Conservation (phyloP, 2,797 vertebrate genomes). For the Poliocrania exsul region DNA sequence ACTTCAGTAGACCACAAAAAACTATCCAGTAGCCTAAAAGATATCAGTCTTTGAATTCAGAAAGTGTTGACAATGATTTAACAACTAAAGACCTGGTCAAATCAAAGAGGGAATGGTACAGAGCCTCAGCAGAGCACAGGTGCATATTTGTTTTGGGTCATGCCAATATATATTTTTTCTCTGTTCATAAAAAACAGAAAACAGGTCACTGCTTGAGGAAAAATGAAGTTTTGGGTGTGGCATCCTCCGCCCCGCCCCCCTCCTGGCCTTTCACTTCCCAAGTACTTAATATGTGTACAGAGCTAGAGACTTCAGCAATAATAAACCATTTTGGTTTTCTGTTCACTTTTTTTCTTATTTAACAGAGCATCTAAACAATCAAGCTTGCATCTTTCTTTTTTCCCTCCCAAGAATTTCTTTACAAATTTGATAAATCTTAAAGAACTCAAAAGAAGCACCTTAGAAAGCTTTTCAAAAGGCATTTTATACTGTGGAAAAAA, state of each 20-base stretch:
- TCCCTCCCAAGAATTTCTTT: neutral
- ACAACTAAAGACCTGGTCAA: neutral
- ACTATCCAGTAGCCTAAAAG: neutral
- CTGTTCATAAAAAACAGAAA: neutral
- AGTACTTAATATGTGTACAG: neutral
- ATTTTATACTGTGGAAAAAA: neutral
- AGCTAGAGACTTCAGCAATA: neutral
- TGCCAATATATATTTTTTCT: neutral
- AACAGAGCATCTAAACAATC: neutral
- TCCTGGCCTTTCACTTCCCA: rapidly evolving
- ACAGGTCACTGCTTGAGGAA: neutral
- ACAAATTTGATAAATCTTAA: neutral
- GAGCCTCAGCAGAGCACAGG: neutral
- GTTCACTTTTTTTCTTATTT: neutral
- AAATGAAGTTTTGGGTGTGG: neutral
- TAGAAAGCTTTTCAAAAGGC: neutral
- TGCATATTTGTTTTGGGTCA: neutral
- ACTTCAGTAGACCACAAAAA: neutral
- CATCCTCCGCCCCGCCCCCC: neutral
- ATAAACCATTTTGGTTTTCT: neutral
- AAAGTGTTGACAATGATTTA: neutral
- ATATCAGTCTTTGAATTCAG: neutral
- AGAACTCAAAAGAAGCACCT: neutral
- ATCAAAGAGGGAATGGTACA: neutral
- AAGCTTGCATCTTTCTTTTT: neutral